Percentiles rank a stretch among this genome's conserved stretches.
These are phyloP conservation scores for Dicerorhinus sumatrensis DNA, from an alignment of 2,113 vertebrate genomes.

Conservation along the genomic window DNA sequence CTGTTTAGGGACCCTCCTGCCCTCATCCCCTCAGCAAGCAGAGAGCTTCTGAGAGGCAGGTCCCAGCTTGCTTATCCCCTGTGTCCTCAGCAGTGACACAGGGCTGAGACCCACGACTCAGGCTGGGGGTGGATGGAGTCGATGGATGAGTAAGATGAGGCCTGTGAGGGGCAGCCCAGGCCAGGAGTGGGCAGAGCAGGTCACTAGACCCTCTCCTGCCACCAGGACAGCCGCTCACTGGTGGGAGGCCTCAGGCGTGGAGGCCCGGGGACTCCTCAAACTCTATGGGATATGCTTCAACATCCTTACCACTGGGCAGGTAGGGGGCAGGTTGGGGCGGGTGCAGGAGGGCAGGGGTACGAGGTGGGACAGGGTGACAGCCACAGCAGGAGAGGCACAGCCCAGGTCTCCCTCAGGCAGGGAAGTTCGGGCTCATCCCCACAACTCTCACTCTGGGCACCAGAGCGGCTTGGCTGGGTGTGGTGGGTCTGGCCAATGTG, in stretches of 20 bases:
- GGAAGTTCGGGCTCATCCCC: slow-evolving; percentile 86
- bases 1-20: not conserved
- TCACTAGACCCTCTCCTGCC: not conserved
- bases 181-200: not conserved
- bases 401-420: slow-evolving; percentile 82
- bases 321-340: not conserved
- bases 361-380: not conserved
- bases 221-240: slow-evolving; percentile 86
- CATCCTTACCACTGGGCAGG: slow-evolving; percentile 85
- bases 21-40: not conserved
- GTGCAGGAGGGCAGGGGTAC: not conserved
- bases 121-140: not conserved
- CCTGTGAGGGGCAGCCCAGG: not conserved
- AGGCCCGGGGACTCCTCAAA: slow-evolving; percentile 75
- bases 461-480: slow-evolving; percentile 83
- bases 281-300: slow-evolving; percentile 87
- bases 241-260: too few species aligned
- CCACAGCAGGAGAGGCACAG: not conserved
- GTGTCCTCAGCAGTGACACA: not conserved
- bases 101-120: not conserved
- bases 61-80: not conserved
- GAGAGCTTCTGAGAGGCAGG: not conserved
- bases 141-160: not conserved
- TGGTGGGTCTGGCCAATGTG: slow-evolving; percentile 76
- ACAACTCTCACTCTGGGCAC: slow-evolving; percentile 82